These are phyloP conservation scores for Magallana ariakensis DNA, from an alignment of 1,140 invertebrate genomes.

Conservation along the genomic window DNA sequence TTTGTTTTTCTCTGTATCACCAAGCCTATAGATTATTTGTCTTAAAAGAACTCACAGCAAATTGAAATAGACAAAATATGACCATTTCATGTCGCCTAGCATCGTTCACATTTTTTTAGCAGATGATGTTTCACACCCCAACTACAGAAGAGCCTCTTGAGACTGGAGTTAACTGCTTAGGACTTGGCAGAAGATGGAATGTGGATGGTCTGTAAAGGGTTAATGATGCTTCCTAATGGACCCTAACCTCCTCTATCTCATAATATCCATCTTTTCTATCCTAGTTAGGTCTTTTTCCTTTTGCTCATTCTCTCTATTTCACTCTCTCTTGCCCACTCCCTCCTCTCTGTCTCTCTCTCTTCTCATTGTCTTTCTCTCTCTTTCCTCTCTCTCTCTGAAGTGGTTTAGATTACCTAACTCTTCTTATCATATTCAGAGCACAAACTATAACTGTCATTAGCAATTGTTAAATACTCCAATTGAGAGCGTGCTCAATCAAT, in stretches of 20 bases:
- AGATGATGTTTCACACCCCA: constrained; percentile 16
- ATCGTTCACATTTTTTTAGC: constrained; percentile 24
- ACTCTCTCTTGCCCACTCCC: not conserved
- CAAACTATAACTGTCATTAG: not conserved
- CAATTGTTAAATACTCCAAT: constrained; percentile 26
- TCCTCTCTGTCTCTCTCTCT: not conserved
- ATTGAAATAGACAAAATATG: constrained; percentile 31
- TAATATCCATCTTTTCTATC: not conserved
- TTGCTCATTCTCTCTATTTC: not conserved
- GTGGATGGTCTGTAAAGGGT: not conserved
- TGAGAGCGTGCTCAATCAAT: not conserved
- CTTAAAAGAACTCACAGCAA: constrained; percentile 29
- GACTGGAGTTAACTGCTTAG: constrained; percentile 20
- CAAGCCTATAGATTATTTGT: constrained; percentile 10
- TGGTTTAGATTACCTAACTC: not conserved
- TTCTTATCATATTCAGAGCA: not conserved
- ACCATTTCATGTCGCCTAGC: constrained; percentile 21
- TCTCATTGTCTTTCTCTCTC: not conserved
- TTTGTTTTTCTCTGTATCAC: constrained; percentile 6
- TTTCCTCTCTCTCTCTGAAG: not conserved
- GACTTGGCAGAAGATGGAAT: not conserved
- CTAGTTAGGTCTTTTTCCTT: too few relatives aligned
- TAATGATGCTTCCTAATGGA: not conserved
- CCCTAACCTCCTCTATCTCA: too few relatives aligned
- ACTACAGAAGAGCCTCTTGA: not conserved